Percentiles rank a stretch among this genome's conserved stretches.
phyloP scores from a whole-genome alignment of 2,888 invertebrate species.

The Zhuqinia jingwanae region DNA sequence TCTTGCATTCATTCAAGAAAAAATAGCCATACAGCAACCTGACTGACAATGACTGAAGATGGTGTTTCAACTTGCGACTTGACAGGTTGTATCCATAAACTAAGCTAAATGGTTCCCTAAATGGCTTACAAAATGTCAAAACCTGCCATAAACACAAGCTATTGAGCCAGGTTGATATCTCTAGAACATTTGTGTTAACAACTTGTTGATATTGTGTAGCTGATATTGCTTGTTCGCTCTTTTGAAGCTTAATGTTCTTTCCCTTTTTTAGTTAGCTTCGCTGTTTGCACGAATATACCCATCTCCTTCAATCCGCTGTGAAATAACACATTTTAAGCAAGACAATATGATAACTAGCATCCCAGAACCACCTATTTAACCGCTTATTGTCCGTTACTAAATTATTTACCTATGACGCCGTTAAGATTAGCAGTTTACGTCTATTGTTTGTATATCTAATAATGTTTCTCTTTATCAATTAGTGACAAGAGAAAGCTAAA shows the following conservation, averaged over 20 bases:
- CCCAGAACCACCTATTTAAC: too few species aligned
- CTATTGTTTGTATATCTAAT: too few species aligned
- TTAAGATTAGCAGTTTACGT: too few species aligned
- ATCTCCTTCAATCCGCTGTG: too few species aligned
- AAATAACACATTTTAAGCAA: too few species aligned
- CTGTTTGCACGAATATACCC: too few species aligned
- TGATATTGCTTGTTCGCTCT: constrained; percentile 13
- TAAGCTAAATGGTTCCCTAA: constrained; percentile 60
- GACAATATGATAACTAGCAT: too few species aligned
- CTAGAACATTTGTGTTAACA: constrained; percentile 48
- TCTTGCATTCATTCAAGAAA: background rate
- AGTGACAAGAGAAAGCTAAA: too few species aligned
- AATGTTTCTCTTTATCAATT: too few species aligned
- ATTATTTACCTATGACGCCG: too few species aligned
- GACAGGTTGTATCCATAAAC: constrained; percentile 65
- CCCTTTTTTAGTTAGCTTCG: background rate
- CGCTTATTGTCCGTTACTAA: too few species aligned
- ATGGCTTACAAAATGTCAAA: constrained; percentile 56
- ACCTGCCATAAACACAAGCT: constrained; percentile 54
- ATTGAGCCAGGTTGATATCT: constrained; percentile 50
- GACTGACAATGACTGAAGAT: constrained; percentile 32
- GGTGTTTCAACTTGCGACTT: constrained; percentile 34
- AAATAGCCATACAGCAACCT: background rate
- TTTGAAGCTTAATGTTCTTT: background rate
- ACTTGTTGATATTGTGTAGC: constrained; percentile 19